Conservation (phyloP, 2,888 invertebrate genomes). For the Macrosiphum euphorbiae region DNA sequence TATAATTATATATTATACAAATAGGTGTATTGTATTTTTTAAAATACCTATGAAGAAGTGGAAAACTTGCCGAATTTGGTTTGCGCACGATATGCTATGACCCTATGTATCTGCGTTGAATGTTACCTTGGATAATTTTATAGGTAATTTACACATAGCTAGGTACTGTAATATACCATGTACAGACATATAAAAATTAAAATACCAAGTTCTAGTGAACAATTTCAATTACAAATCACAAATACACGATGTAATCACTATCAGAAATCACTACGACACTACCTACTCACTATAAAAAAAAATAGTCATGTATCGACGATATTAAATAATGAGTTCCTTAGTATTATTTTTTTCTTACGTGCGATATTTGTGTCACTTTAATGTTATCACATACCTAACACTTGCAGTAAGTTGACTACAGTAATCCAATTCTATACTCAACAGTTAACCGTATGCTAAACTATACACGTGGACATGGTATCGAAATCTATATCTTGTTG, state of each 20-base stretch:
- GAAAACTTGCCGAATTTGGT: neutral
- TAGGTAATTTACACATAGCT: too few relatives aligned
- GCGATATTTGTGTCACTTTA: neutral
- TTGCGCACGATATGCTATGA: neutral
- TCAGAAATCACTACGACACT: too few relatives aligned
- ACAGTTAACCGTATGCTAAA: neutral
- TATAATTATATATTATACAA: neutral
- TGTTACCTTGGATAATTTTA: too few relatives aligned
- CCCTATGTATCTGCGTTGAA: neutral
- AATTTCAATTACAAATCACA: neutral
- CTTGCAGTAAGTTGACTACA: neutral
- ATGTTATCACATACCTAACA: neutral
- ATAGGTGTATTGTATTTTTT: neutral
- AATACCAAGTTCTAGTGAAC: neutral
- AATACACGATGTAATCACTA: neutral
- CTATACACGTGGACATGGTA: neutral
- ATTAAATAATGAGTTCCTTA: neutral
- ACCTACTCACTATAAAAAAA: neutral
- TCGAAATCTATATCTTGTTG: neutral
- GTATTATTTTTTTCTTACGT: neutral
- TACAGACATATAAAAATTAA: neutral
- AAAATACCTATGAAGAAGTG: neutral
- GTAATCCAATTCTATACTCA: neutral
- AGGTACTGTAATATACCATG: too few relatives aligned
- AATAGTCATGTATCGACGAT: too few relatives aligned